Evolutionary conservation across 2,797 vertebrate species (phyloP).

Genomic region (Acipenser ruthenus): DNA sequence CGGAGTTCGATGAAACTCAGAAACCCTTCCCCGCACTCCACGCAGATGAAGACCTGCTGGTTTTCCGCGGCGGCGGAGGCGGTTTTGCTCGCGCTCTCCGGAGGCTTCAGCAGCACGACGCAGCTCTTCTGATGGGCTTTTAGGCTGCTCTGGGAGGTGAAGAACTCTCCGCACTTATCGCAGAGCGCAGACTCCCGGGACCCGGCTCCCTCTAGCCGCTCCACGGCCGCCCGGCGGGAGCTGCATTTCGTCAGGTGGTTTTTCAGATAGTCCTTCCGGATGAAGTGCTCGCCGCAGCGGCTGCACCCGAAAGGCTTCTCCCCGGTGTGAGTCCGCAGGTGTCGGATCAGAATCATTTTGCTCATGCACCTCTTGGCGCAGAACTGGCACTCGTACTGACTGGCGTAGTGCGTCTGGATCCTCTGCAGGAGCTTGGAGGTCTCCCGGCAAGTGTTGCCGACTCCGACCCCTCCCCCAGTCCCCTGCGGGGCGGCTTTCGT

Average conservation of each 20-base stretch:
- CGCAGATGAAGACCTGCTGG: conserved; percentile 60
- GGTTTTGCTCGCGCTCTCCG: conserved; percentile 16
- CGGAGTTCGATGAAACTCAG: conserved; percentile 67
- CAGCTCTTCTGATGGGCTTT: conserved; percentile 44
- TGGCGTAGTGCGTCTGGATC: conserved; percentile 41
- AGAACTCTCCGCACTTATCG: conserved; percentile 52
- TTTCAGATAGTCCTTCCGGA: conserved; percentile 58
- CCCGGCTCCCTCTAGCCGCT: conserved; percentile 11
- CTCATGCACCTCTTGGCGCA: conserved; percentile 56
- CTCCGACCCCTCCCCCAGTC: conserved; percentile 20
- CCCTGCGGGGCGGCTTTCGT: conserved; percentile 8
- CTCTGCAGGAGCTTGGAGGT: conserved; percentile 38
- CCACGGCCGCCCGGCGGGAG: not conserved
- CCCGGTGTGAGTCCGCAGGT: conserved; percentile 60
- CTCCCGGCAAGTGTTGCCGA: conserved; percentile 23
- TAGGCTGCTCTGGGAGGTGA: conserved; percentile 28
- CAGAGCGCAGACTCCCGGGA: conserved; percentile 34
- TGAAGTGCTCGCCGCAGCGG: conserved; percentile 56
- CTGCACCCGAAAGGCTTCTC: conserved; percentile 58
- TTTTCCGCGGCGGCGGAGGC: conserved; percentile 18
- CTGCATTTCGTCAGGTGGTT: conserved; percentile 54
- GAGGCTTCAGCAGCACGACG: conserved; percentile 15
- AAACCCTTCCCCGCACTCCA: conserved; percentile 56
- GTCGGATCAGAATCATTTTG: conserved; percentile 38
- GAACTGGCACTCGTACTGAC: conserved; percentile 42